These are phyloP conservation scores for Cerastis leucographa DNA, from an alignment of 2,888 invertebrate species.

Conservation along the genomic window DNA sequence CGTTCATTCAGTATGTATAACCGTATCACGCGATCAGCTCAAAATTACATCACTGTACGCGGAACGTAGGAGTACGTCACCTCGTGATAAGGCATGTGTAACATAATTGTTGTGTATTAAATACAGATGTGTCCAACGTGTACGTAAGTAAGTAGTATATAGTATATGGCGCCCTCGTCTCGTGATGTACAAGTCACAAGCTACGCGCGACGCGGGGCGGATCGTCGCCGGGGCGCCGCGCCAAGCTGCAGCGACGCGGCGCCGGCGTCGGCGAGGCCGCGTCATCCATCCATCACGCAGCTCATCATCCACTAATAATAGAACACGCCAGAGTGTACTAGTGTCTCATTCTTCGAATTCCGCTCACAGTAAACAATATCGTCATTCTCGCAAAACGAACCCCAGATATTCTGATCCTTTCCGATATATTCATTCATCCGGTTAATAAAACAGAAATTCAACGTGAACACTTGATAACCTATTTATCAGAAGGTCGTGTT, in stretches of 20 bases:
- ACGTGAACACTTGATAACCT: slow-evolving; percentile 80
- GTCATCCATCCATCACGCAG: slow-evolving; percentile 88
- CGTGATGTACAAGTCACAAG: slow-evolving; percentile 72
- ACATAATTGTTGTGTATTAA: slow-evolving; percentile 70
- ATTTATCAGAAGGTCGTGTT: slow-evolving; percentile 82
- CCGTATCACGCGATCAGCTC: slow-evolving; percentile 70
- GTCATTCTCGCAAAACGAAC: slow-evolving; percentile 73
- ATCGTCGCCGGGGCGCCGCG: slow-evolving; percentile 74
- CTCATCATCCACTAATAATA: slow-evolving; percentile 88
- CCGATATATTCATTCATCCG: slow-evolving; percentile 76
- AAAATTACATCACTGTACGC: slow-evolving; percentile 81
- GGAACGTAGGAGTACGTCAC: slow-evolving; percentile 75
- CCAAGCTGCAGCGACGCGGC: slow-evolving; percentile 70
- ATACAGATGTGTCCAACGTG: slow-evolving; percentile 62
- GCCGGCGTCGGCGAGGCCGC: slow-evolving; percentile 81
- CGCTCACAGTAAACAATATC: slow-evolving; percentile 81
- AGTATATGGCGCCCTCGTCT: slow-evolving; percentile 75
- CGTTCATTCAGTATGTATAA: slow-evolving; percentile 69
- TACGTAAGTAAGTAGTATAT: slow-evolving; percentile 56
- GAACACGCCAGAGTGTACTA: slow-evolving; percentile 75
- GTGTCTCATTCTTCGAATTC: slow-evolving; percentile 87
- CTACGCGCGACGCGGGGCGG: slow-evolving; percentile 49
- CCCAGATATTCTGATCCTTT: slow-evolving; percentile 71
- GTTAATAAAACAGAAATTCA: slow-evolving; percentile 75
- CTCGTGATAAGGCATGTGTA: slow-evolving; percentile 75